Evolutionary conservation across 2,113 vertebrate genomes (phyloP).

Genomic region (Micromys minutus): DNA sequence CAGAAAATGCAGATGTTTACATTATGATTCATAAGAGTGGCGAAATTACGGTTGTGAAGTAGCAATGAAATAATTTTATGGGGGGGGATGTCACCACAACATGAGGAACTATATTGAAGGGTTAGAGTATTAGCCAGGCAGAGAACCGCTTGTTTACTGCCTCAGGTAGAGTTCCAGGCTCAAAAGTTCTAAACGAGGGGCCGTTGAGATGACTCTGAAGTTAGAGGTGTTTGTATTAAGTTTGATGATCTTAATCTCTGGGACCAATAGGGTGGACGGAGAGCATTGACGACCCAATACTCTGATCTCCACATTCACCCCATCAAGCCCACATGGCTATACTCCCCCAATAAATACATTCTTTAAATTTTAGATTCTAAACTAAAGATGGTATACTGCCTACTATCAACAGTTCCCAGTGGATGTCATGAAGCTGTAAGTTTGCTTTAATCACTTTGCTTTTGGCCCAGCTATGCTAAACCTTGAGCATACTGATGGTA

Average conservation of each 20-base stretch:
- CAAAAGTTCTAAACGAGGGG: neutral
- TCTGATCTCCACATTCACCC: neutral
- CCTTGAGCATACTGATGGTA: neutral
- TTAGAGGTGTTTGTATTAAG: neutral
- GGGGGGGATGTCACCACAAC: neutral
- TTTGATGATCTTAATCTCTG: neutral
- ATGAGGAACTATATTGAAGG: neutral
- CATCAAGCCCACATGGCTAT: neutral
- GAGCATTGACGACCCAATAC: neutral
- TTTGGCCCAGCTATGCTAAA: conserved; percentile 21
- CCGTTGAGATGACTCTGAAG: neutral
- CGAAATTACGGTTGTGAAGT: neutral
- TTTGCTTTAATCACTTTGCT: conserved; percentile 47
- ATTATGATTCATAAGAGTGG: neutral
- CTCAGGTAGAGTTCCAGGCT: neutral
- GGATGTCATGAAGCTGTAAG: neutral
- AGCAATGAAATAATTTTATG: neutral
- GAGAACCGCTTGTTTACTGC: neutral
- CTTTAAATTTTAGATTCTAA: neutral
- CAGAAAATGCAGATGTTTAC: neutral
- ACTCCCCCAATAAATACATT: neutral
- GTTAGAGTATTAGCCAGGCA: neutral
- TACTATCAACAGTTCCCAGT: conserved; percentile 27
- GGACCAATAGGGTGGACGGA: neutral
- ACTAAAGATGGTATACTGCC: conserved; percentile 9